Evolutionary conservation across 2,113 vertebrate species (phyloP), one percentile per base, ranked within the genome.

Genomic region (Ciconia boyciana): DNA sequence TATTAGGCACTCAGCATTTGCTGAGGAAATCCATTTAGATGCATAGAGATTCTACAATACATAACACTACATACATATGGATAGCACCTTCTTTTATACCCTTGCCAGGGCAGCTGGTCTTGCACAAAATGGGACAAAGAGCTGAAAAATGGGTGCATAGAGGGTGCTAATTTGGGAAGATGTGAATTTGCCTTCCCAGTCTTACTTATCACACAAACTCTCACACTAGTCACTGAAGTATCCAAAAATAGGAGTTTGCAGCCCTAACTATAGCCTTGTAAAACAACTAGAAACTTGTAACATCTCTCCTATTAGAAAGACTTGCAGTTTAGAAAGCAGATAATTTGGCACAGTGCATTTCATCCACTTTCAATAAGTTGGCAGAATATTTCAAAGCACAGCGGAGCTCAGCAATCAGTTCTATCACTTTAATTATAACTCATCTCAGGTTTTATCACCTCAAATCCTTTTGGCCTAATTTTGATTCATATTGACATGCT

Each of bases 101-200:
- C 90, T 78, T 20, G 0, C 13, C 76, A 87, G 89, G 89, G 81
- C 93, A 92, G 84, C 89, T 95, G 94, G 14, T 71, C 79, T 68
- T 77, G 34, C 61, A 64, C 54, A 88, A 97, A 97, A 93, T 85
- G 89, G 86, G 87, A 93, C 61, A 74, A 87, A 94, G 44, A 92
- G 74, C 52, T 89, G 57, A 61, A 94, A 92, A 95, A 89, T 10
- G 87, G 74, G 54, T 95, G 52, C 39, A 11, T 2, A 29, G 93
- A 93, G 36, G 34, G 32, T 97, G 83, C 94, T 94, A 95, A 97
- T 95, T 96, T 83, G 58, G 81, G 87, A 96, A 90, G 90, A 96
- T 70, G 93, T 80, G 85, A 96, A 93, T 86, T 90, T 83, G 81
- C 79, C 71, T 94, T 91, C 81, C 84, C 64, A 81, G 83, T 69